Percentiles rank a stretch among this genome's conserved stretches.
These are phyloP conservation scores for Eriosoma lanigerum DNA, from an alignment of 1,140 invertebrate species.

Conservation along the genomic window DNA sequence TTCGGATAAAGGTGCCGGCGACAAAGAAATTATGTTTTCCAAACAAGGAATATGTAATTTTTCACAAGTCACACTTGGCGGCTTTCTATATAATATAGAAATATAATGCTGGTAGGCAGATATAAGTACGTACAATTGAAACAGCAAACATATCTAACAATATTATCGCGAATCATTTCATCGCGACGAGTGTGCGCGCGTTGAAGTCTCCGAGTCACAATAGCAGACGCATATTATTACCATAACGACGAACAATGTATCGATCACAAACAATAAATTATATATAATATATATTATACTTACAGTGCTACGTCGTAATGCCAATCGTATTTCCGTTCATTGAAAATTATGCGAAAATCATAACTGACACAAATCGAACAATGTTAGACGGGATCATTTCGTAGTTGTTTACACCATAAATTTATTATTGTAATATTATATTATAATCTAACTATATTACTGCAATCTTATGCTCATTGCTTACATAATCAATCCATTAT, in stretches of 20 bases:
- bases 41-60: slow-evolving; percentile 44
- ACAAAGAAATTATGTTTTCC: slow-evolving; percentile 39
- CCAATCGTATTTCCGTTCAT: not conserved
- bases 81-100: not conserved
- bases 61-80: slow-evolving; percentile 31
- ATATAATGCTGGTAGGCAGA: not conserved
- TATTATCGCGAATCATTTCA: not conserved
- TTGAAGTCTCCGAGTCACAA: slow-evolving; percentile 16
- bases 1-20: not conserved
- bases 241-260: not conserved
- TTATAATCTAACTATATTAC: too few relatives aligned
- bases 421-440: too few relatives aligned
- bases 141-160: not conserved
- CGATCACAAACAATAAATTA: not conserved
- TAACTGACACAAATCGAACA: too few relatives aligned
- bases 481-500: too few relatives aligned
- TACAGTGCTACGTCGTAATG: not conserved
- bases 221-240: too few relatives aligned
- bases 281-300: not conserved
- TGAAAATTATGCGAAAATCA: not conserved
- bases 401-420: too few relatives aligned
- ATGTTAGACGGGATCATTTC: too few relatives aligned
- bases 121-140: not conserved
- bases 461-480: too few relatives aligned
- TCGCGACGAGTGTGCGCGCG: not conserved